Evolutionary conservation across 2,113 vertebrate species (phyloP), one percentile per base, ranked within the genome.

Genomic region (Paralichthys olivaceus): DNA sequence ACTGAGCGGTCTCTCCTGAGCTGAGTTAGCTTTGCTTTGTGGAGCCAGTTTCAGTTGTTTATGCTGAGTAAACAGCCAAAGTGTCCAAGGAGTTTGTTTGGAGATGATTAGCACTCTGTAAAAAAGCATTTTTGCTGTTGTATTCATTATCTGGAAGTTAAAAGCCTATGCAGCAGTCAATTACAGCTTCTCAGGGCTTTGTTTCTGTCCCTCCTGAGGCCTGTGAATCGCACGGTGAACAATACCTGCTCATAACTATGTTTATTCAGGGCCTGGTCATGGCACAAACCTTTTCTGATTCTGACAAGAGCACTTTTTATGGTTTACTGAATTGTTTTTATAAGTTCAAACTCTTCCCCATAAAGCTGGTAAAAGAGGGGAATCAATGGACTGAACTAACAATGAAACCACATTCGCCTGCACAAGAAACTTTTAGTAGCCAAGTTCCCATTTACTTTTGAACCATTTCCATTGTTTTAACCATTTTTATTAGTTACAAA

Each of bases 101-200:
- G 51, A 57, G 64, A 58, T 45, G 23, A 9, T 12, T 54, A 58
- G n/a, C 28, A 2, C 17, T 73, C 28, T 60, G 15, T 68, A 47
- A 32, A 58, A 58, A 58, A 40, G 58, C 4, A 13, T 72, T 63
- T 20, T 20, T 69, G 71, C 58, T 6, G 51, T 8, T 72, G 55
- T 4, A 12, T 62, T 72, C 14, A 53, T 54, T 69, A 70, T 67
- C 55, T 65, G 37, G 60, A 61, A 69, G 69, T 32, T 56, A 74
- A 78, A 56, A 77, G 37, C 8, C 64, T 1, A 8, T n/a, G 75
- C 54, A 65, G 26, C 25, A 67, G 63, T 82, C 79, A 65, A 65
- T 64, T 65, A 69, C 51, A 76, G 71, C 43, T 23, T 23, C 62
- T 55, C 8, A 22, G 71, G 28, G 53, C 58, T 64, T 67, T 69